Percentiles rank a stretch among this genome's conserved stretches.
Conservation (phyloP, 2,113 vertebrate species). For the Donacobius atricapilla region DNA sequence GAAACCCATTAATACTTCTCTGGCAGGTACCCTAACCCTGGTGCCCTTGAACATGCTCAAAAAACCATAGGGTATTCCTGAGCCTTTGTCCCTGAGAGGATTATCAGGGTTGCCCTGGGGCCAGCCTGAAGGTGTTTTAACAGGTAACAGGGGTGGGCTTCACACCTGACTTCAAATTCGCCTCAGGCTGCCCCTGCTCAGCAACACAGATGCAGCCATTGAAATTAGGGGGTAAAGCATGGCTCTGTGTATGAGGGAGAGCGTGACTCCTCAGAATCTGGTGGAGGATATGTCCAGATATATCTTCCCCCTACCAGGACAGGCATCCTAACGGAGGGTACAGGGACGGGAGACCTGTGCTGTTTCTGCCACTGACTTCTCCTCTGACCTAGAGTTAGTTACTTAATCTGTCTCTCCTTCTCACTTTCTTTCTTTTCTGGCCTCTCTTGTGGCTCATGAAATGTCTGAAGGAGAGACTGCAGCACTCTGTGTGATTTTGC, state of each 20-base stretch:
- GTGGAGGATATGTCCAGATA: not conserved
- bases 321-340: not conserved
- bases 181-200: conserved; percentile 37
- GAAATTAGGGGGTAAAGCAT: not conserved
- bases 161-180: conserved; percentile 6
- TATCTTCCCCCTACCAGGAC: not conserved
- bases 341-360: not conserved
- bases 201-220: not conserved
- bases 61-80: not conserved
- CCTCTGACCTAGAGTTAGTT: not conserved
- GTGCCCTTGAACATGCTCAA: conserved; percentile 19
- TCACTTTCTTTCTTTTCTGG: not conserved
- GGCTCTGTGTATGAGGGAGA: fast-evolving
- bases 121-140: conserved; percentile 36
- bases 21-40: conserved; percentile 25
- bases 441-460: not conserved
- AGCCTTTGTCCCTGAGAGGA: conserved; percentile 50
- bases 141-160: conserved; percentile 13
- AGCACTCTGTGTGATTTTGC: not conserved
- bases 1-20: conserved; percentile 18
- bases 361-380: not conserved
- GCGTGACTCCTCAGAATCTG: not conserved
- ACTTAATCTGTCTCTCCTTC: not conserved
- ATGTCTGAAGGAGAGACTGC: not conserved
- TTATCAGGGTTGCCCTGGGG: conserved; percentile 47